Evolutionary conservation across 2,888 invertebrate species (phyloP), one percentile per base, ranked within the genome.

Genomic region (Trichacis sp.): DNA sequence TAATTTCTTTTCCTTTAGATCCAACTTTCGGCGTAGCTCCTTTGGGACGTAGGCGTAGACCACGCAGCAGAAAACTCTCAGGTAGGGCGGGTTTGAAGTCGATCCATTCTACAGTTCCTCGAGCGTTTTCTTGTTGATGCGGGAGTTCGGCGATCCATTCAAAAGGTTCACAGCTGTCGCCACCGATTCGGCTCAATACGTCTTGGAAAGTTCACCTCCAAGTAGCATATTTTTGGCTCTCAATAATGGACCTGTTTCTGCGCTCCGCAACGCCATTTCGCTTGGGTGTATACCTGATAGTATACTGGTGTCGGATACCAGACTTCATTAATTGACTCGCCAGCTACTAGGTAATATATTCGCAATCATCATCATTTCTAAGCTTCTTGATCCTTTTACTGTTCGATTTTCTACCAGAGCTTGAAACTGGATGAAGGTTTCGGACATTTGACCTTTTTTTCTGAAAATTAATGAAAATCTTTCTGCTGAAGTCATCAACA

Each of bases 251-350:
- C 11, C 64, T 19, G 36, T 67, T 69, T 43, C 73, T 72, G 6
- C 78, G 47, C 59, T 82, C 81, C 4, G 79, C 73, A 3, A 70
- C 48, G 1, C 77, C 80, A 65, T 79, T 81, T 42, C 74, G 74
- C 54, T 78, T 68, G 1, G 76, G 77, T 4, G 71, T 75, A 30
- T 76, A 67, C 0, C 77, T 63, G 1, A 71, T 63, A 0, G 77
- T 69, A 5, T 64, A 52, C 50, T 43, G 52, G 33, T 46, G 58
- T 57, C 19, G 43, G 2, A 47, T 61, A 14, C 49, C 54, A 33
- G 33, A 9, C 3, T 20, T 29, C 18, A 51, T 64, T 40, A 67
- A 19, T 33, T 47, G 43, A 1, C 20, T 19, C 30, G 60, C 42
- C 14, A 64, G 45, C n/a, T 52, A 40, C 11, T 38, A 12, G 38